Conservation (phyloP, 2,113 vertebrate species). For the Atherinomorus stipes region DNA sequence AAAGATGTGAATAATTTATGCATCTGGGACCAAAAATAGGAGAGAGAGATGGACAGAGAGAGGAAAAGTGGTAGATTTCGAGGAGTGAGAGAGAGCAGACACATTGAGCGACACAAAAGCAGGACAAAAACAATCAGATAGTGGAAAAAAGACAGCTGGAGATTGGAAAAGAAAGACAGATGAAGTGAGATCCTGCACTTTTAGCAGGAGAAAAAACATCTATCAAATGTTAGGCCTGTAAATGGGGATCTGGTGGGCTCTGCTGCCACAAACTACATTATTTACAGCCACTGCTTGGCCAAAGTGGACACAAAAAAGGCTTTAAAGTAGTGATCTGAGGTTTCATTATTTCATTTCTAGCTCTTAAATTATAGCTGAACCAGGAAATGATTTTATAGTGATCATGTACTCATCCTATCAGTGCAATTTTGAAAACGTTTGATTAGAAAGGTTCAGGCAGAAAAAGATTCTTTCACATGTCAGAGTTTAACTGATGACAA, state of each 20-base stretch:
- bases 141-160: conserved; percentile 11
- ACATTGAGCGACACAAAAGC: conserved; percentile 18
- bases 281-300: conserved; percentile 64
- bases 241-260: conserved; percentile 30
- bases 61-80: conserved; percentile 16
- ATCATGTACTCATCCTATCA: conserved; percentile 13
- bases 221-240: conserved; percentile 35
- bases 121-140: conserved; percentile 38
- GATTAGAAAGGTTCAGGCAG: not conserved
- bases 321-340: conserved; percentile 44
- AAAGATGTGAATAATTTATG: conserved; percentile 68
- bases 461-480: conserved; percentile 5
- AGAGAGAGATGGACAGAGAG: conserved; percentile 21
- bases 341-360: conserved; percentile 33
- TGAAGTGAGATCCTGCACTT: conserved; percentile 44
- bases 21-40: conserved; percentile 68
- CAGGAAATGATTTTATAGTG: conserved; percentile 19
- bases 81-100: conserved; percentile 12
- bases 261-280: conserved; percentile 57
- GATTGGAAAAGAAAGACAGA: conserved; percentile 42
- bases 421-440: conserved; percentile 20
- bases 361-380: conserved; percentile 51
- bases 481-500: conserved; percentile 8
- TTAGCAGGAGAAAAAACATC: conserved; percentile 42
- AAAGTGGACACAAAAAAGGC: conserved; percentile 59